Evolutionary conservation across 2,888 invertebrate genomes (phyloP), one percentile per base, ranked within the genome.

Genomic region (Lasioglossum calceatum): DNA sequence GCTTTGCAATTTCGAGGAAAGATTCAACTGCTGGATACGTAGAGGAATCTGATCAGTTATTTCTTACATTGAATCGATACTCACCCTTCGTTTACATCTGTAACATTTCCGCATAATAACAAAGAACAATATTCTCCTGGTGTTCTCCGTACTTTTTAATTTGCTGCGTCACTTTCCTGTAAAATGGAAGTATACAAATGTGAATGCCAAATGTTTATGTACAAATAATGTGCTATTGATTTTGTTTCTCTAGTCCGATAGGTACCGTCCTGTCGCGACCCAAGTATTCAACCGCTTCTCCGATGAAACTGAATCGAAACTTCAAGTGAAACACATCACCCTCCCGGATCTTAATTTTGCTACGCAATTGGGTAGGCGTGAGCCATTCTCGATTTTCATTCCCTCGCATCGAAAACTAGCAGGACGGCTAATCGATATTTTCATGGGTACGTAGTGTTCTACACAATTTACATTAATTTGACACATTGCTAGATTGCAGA

Each of bases 351-450:
- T 97, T 23, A 94, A 95, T 16, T 92, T 96, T 64, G 97, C 97
- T 0, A 95, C 97, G 96, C 94, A 96, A 91, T 95, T 98, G 92
- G 96, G 96, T 4, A 96, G 97, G 88, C 96, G 97, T 36, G 97
- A 96, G 5, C 96, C 96, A 91, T 98, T 98, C 95, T 98, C 98
- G 0, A 95, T 98, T 32, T 98, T 98, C 93, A 96, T 97, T 82
- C 97, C 97, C 0, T 95, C 94, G 36, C 98, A 98, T 94, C 96
- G 97, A 71, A 96, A 96, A 77, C 96, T 98, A 94, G 98, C 98
- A 8, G 96, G 96, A 0, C 96, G 97, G 88, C 96, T 98, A 82
- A 97, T 98, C 78, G 96, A 97, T 78, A 95, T 97, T 42, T 97
- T 98, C 80, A 95, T 98, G 96, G 96, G 97, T 96, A 50, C 16